Conservation (phyloP, 2,888 invertebrate species). For the Temnothorax rugatulus region DNA sequence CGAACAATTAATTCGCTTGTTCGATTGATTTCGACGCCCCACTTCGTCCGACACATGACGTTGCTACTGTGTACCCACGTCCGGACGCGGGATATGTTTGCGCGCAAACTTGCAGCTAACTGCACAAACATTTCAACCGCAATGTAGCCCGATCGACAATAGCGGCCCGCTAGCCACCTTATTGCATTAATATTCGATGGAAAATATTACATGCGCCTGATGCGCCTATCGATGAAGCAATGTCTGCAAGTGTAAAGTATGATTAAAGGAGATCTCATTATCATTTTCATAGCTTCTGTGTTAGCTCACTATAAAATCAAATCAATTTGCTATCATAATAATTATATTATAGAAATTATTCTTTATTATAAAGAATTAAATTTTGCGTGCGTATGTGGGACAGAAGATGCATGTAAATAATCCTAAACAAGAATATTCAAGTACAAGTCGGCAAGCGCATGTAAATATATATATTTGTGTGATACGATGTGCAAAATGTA, state of each 20-base stretch:
- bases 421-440: background rate
- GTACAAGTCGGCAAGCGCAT: background rate
- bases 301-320: background rate
- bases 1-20: slow-evolving; percentile 45
- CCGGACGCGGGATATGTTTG: slow-evolving; percentile 46
- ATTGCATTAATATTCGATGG: slow-evolving; percentile 20
- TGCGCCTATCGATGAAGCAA: background rate
- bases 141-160: slow-evolving; percentile 13
- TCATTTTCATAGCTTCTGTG: background rate
- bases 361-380: background rate
- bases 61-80: slow-evolving; percentile 39
- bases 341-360: slow-evolving; percentile 1
- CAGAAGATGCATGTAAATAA: background rate
- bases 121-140: slow-evolving; percentile 52
- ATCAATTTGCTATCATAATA: background rate
- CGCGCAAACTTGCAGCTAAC: slow-evolving; percentile 48
- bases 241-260: background rate
- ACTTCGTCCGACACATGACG: slow-evolving; percentile 38
- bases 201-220: background rate
- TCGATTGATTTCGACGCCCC: slow-evolving; percentile 50
- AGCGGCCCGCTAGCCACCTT: background rate
- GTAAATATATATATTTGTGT: background rate
- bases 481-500: background rate
- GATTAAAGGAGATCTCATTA: background rate
- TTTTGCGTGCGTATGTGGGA: background rate